Base-by-base conservation (phyloP, 2,113 vertebrate species). In the Ranitomeya variabilis region DNA sequence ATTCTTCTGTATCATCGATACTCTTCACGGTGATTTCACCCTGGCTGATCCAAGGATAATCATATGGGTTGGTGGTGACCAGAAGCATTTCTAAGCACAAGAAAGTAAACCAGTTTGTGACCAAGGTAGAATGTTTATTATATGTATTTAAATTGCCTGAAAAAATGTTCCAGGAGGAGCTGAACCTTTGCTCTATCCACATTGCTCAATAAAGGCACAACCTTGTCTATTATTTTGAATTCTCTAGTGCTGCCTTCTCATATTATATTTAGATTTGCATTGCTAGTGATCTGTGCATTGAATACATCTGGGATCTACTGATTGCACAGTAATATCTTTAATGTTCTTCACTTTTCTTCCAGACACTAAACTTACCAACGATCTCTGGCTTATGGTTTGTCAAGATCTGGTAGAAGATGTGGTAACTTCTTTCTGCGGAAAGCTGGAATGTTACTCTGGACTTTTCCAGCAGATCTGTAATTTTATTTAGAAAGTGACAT, bases 21-120 rank as follows among this genome's bases (percentile, higher is more conserved):
- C 97, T 98, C 88, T 96, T 93, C 52, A 98, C 97, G 19, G 90
- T 94, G 90, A 98, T 96, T 90, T 98, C 97, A 11, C 97, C 96
- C 90, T 97, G 96, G 91, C 97, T 97, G 84, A 97, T 90, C 45
- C 95, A 96, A 5, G 93, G 95, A 60, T 21, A 97, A 90, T 97
- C 96, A 26, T 92, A 97, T 0, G 96, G 96, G 88, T 97, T 97
- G 81, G 95, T 97, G 86, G 96, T 96, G 5, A 97, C 96, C 83
- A 97, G 95, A 45, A 97, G 95, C 92, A 96, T 96, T 91, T 97
- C 96, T 97, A 89, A 90, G 91, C 1, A 87, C 80, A 54, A 87
- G 67, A 10, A 16, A 23, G 51, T 37, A 86, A 11, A 19, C 26
- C 37, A 51, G 1, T 51, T 51, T 19, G 73, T 51, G 16, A 64